Evolutionary conservation across 2,888 invertebrate genomes (phyloP).

Genomic region (Andrena dorsata): DNA sequence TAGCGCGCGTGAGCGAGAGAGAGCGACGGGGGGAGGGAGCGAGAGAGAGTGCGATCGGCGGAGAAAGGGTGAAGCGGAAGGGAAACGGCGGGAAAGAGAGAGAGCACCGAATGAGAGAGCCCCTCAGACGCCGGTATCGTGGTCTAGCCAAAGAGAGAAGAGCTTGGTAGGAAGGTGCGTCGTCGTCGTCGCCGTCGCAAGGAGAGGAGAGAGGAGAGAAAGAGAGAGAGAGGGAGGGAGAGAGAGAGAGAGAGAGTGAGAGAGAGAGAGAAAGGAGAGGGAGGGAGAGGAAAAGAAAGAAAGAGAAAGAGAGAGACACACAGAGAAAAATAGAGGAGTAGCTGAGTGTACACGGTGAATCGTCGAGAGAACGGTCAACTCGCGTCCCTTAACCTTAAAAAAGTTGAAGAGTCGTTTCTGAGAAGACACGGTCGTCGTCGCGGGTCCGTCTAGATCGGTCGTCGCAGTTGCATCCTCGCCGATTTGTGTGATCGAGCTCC

Average conservation of each 20-base stretch:
- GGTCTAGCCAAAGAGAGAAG: slow-evolving; percentile 74
- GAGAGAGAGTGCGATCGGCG: slow-evolving; percentile 63
- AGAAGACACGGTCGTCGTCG: slow-evolving; percentile 69
- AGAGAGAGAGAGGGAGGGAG: slow-evolving; percentile 36
- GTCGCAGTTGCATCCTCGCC: slow-evolving; percentile 60
- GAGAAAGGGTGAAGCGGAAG: slow-evolving; percentile 57
- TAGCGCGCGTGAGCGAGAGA: slow-evolving; percentile 61
- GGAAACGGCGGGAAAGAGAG: slow-evolving; percentile 54
- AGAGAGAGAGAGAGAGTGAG: slow-evolving; percentile 47
- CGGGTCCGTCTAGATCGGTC: slow-evolving; percentile 51
- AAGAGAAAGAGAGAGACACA: slow-evolving; percentile 47
- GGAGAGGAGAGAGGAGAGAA: slow-evolving; percentile 59
- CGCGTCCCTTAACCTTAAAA: slow-evolving; percentile 73
- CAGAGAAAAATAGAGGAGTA: slow-evolving; percentile 54
- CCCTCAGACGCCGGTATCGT: slow-evolving; percentile 68
- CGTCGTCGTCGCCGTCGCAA: slow-evolving; percentile 64
- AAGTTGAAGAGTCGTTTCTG: slow-evolving; percentile 72
- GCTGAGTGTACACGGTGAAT: slow-evolving; percentile 61
- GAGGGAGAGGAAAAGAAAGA: slow-evolving; percentile 50
- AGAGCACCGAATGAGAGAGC: slow-evolving; percentile 64
- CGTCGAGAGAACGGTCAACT: slow-evolving; percentile 65
- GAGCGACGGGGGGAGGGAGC: slow-evolving; percentile 32
- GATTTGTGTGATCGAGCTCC: slow-evolving; percentile 68
- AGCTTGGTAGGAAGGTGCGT: slow-evolving; percentile 72
- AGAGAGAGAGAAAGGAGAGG: slow-evolving; percentile 34